Evolutionary conservation across 37 sponge, comb jelly and placozoan genomes (phyloP), one percentile per base, ranked within the genome.

Genomic region (Cladorhizidae sp.): DNA sequence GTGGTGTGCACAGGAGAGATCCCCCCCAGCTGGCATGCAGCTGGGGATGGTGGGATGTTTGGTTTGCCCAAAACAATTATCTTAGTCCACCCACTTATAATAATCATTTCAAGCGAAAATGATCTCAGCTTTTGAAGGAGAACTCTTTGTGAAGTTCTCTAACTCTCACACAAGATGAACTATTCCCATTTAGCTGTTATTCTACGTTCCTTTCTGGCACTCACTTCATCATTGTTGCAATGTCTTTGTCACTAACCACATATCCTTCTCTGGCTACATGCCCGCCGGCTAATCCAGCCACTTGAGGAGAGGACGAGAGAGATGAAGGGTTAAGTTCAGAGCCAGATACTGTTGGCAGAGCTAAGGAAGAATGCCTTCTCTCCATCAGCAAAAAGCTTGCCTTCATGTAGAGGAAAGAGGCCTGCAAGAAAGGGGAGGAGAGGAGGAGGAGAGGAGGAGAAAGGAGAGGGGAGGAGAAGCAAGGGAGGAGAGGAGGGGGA

Each of bases 221-320:
- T 71, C 36, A 72, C 82, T 57, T 49, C 79, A 85, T 85, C 86
- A 87, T 76, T 15, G 75, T 71, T 37, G 37, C 20, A 9, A 77
- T 40, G 9, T 78, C 79, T 2, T 2, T 74, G 14, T 79, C 64
- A 3, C 23, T 33, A 7, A 57, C 21, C 25, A 40, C 49, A 45
- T 9, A 5, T 45, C 49, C 49, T 45, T 45, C 49, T 12, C 49
- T 45, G 5, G 49, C 5, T 12, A 5, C 49, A 12, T 45, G 49
- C 8, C 5, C 49, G 5, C 49, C 62, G 5, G 57, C 62, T 17
- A 17, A 7, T 45, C 49, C 62, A 17, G 57, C 62, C 5, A 17
- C 6, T 29, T 5, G 62, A 61, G 62, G 28, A 61, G 28, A 6
- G 62, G 62, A 17, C 7, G 62, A 12, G 25, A 28, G 12, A 61